Percentiles rank a stretch among this genome's conserved stretches.
These are phyloP conservation scores for Platycheirus albimanus DNA, from an alignment of 2,888 invertebrate genomes.

Conservation along the genomic window DNA sequence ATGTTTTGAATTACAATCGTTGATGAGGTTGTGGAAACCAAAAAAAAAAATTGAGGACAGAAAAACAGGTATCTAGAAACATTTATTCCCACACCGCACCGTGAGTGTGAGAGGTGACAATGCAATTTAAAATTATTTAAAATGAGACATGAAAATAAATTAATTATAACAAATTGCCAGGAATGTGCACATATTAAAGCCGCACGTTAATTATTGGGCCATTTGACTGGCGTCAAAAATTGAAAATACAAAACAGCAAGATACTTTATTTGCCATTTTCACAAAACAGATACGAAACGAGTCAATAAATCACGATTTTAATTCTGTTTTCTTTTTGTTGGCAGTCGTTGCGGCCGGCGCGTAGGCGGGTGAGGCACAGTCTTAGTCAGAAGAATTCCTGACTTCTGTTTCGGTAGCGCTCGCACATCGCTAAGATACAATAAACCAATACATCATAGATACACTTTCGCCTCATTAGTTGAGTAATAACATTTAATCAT, in stretches of 20 bases:
- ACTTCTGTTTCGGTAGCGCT: slow-evolving; percentile 69
- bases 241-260: slow-evolving; percentile 47
- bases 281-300: slow-evolving; percentile 39
- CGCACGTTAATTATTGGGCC: slow-evolving; percentile 52
- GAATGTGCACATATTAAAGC: slow-evolving; percentile 59
- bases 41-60: background rate
- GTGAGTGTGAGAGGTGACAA: slow-evolving; percentile 57
- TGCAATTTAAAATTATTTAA: slow-evolving; percentile 36
- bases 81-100: slow-evolving; percentile 22
- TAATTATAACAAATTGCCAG: slow-evolving; percentile 69
- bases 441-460: slow-evolving; percentile 44
- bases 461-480: slow-evolving; percentile 71
- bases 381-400: slow-evolving; percentile 10
- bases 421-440: slow-evolving; percentile 2
- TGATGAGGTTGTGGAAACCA: background rate
- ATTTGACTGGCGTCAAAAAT: slow-evolving; percentile 45
- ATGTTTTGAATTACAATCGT: slow-evolving; percentile 18
- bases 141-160: slow-evolving; percentile 60
- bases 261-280: slow-evolving; percentile 67
- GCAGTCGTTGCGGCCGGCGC: background rate
- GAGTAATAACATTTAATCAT: slow-evolving; percentile 68
- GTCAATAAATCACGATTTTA: slow-evolving; percentile 65
- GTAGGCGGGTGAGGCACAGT: slow-evolving; percentile 1
- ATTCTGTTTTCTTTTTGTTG: slow-evolving; percentile 37
- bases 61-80: slow-evolving; percentile 39